Base-by-base conservation (phyloP, 2,113 vertebrate species). In the Arvicanthis niloticus region DNA sequence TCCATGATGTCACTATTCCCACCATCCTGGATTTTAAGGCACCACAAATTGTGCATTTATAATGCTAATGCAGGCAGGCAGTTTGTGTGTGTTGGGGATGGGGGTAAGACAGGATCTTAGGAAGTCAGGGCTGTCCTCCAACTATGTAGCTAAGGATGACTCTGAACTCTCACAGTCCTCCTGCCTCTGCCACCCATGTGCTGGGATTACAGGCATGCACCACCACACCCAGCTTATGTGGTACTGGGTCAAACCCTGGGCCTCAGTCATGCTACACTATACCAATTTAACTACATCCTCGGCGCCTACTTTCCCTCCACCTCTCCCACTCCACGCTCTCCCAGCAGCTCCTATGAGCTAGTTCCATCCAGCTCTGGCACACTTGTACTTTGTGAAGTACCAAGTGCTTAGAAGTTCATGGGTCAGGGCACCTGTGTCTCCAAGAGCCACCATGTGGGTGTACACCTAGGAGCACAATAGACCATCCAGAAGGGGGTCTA, bases 11-110 rank as follows among this genome's bases (percentile, higher is more conserved):
- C 48, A 60, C 3, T 2, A 5, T 53, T 60, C 81, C 70, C 37
- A 13, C 58, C 9, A 0, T 0, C 1, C 48, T 7, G 1, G 62
- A 26, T 42, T 65, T 51, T 6, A 26, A 40, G 76, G 42, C n/a
- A 24, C 56, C 10, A 53, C 26, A 73, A 12, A 42, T 31, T 11
- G 24, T 42, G 13, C 37, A 22, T 21, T n/a, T 67, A 29, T 17
- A 45, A 56, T 40, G 53, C 37, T 65, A 85, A 85, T 19, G 19
- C 7, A 62, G 37, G 16, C 42, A 67, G 62, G 48, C 65, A n/a
- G 31, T 24, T n/a, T 37, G 19, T 86, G 31, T 51, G 42, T 87
- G 17, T 15, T 70, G 11, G 29, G 17, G 1, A 17, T 82, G 65
- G 19, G 62, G 26, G 15, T 7, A 0, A 51, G 19, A n/a, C 22